Evolutionary conservation across 2,888 invertebrate genomes (phyloP).

Genomic region (Selenia dentaria): DNA sequence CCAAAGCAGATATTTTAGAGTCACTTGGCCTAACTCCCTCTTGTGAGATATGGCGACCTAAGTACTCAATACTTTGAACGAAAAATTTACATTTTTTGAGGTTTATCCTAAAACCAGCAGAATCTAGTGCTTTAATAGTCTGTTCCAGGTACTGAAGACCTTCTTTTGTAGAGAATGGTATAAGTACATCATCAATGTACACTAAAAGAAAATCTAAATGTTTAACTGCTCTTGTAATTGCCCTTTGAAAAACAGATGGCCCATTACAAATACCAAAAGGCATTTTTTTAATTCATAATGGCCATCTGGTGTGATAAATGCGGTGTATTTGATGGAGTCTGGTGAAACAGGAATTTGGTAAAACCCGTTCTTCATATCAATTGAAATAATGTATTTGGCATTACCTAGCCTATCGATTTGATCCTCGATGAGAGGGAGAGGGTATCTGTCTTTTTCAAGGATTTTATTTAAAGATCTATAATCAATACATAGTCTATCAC

Average conservation of each 20-base stretch:
- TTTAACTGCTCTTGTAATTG: not conserved
- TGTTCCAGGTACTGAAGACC: not conserved
- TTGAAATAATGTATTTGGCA: not conserved
- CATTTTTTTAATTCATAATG: too few species aligned
- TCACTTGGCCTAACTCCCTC: too few species aligned
- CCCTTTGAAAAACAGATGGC: too few species aligned
- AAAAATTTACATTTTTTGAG: not conserved
- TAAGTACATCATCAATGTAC: not conserved
- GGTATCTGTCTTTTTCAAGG: too few species aligned
- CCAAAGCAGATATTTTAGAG: too few species aligned
- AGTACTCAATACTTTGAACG: too few species aligned
- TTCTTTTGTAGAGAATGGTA: not conserved
- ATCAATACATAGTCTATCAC: not conserved
- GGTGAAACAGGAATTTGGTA: not conserved
- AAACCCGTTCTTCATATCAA: not conserved
- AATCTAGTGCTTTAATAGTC: not conserved
- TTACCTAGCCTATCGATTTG: too few species aligned
- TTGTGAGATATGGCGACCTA: too few species aligned
- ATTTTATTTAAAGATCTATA: not conserved
- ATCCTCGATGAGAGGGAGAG: too few species aligned
- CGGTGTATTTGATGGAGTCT: not conserved
- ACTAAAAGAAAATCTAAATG: not conserved
- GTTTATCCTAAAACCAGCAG: too few species aligned
- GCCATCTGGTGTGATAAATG: not conserved
- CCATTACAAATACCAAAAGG: too few species aligned